phyloP scores from a whole-genome alignment of 2,888 invertebrate genomes.

The Agonopterix alstromeriana region DNA sequence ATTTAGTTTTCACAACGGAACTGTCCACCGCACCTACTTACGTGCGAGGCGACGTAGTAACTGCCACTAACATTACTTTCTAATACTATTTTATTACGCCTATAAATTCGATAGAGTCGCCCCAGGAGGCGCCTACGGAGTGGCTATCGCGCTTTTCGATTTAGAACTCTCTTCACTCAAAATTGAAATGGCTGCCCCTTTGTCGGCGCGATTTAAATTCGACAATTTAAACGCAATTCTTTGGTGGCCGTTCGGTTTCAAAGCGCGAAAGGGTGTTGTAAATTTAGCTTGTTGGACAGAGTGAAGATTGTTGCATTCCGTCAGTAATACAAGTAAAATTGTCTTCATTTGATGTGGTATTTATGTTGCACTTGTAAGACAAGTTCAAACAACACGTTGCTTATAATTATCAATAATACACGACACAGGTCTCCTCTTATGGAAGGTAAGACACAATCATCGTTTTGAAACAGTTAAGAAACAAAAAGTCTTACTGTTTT shows the following conservation, averaged over 20 bases:
- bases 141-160: conserved; percentile 65
- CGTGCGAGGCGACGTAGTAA: conserved; percentile 12
- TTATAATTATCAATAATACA: too few relatives aligned
- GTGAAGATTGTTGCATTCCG: not conserved
- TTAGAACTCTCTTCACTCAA: conserved; percentile 61
- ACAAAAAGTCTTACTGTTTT: too few relatives aligned
- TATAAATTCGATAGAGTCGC: conserved; percentile 66
- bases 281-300: not conserved
- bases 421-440: too few relatives aligned
- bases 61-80: conserved; percentile 32
- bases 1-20: not conserved
- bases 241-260: conserved; percentile 17
- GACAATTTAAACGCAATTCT: conserved; percentile 55
- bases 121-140: conserved; percentile 61
- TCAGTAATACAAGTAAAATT: too few relatives aligned
- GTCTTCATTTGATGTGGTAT: too few relatives aligned
- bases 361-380: too few relatives aligned
- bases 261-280: not conserved
- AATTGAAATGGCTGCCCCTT: conserved; percentile 66
- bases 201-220: conserved; percentile 62
- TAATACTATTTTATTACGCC: conserved; percentile 64
- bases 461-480: too few relatives aligned
- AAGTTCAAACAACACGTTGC: too few relatives aligned
- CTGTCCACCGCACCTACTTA: conserved; percentile 1
- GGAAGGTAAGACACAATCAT: too few relatives aligned